Conservation (phyloP, 2,797 vertebrate genomes). For the Australoheros facetus region DNA sequence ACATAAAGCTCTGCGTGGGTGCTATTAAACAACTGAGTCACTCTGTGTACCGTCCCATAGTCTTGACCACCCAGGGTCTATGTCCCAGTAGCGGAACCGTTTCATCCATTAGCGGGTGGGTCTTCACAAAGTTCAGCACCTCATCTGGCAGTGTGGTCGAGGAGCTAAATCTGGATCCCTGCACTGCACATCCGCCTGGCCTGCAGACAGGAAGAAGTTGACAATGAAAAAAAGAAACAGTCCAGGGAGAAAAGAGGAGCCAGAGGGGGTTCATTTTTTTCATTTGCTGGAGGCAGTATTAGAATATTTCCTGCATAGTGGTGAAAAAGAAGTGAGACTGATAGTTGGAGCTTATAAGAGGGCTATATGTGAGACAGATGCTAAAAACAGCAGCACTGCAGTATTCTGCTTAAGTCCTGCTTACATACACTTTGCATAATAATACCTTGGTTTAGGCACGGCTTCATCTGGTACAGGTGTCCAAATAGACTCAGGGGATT, state of each 20-base stretch:
- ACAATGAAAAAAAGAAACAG: not conserved
- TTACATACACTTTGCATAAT: slow-evolving; percentile 38
- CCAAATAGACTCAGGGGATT: slow-evolving; percentile 96
- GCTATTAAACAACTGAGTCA: slow-evolving; percentile 13
- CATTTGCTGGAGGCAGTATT: slow-evolving; percentile 30
- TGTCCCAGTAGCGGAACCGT: slow-evolving; percentile 91
- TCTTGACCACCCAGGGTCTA: slow-evolving; percentile 92
- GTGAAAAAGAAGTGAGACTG: slow-evolving; percentile 42
- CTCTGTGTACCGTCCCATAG: slow-evolving; percentile 86
- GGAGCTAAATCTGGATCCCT: slow-evolving; percentile 91
- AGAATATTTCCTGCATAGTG: slow-evolving; percentile 61
- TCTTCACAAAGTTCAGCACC: slow-evolving; percentile 96
- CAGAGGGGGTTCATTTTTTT: slow-evolving; percentile 26
- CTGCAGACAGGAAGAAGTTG: slow-evolving; percentile 68
- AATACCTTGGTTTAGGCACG: slow-evolving; percentile 93
- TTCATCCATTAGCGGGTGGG: slow-evolving; percentile 95
- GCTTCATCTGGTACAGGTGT: slow-evolving; percentile 93
- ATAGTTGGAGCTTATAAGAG: slow-evolving; percentile 44
- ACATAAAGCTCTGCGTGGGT: not conserved
- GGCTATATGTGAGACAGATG: slow-evolving; percentile 45
- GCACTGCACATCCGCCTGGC: slow-evolving; percentile 91
- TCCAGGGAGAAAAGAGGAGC: slow-evolving; percentile 11
- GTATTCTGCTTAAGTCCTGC: slow-evolving; percentile 36
- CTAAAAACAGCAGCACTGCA: slow-evolving; percentile 49
- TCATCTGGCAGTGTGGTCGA: slow-evolving; percentile 94